A percentile compares a stretch with the other conserved stretches of the same genome.
These are phyloP conservation scores for Adela reaumurella DNA, from an alignment of 2,888 invertebrate species.

Conservation along the genomic window DNA sequence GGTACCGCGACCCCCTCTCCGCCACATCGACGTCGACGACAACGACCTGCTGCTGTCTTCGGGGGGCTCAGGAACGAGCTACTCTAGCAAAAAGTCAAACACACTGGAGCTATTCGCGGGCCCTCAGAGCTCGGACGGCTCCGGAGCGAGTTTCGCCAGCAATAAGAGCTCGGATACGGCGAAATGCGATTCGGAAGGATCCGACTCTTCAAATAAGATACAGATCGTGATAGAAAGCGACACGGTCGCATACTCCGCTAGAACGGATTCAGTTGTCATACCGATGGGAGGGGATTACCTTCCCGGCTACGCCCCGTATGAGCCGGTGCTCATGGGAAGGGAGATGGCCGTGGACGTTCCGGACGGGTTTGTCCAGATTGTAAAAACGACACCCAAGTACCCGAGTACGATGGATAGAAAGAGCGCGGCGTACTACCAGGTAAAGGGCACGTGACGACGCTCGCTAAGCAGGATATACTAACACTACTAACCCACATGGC, in stretches of 20 bases:
- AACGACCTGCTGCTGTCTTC: conserved; percentile 43
- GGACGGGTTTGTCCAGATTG: conserved; percentile 79
- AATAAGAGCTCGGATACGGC: conserved; percentile 40
- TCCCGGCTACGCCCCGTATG: conserved; percentile 42
- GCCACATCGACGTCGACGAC: conserved; percentile 39
- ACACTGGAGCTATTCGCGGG: conserved; percentile 38
- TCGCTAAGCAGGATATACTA: not conserved
- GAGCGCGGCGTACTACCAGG: conserved; percentile 40
- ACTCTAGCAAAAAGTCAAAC: conserved; percentile 42
- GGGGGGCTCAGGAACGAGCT: conserved; percentile 43
- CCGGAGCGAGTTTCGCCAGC: conserved; percentile 39
- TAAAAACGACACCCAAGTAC: conserved; percentile 70
- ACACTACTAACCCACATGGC: not conserved
- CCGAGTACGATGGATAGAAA: conserved; percentile 58
- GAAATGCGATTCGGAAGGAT: conserved; percentile 39
- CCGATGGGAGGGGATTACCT: conserved; percentile 22
- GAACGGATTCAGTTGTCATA: not conserved
- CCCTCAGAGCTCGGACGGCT: conserved; percentile 41
- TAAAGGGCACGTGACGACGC: conserved; percentile 31
- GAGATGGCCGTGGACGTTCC: conserved; percentile 87
- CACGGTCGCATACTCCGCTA: conserved; percentile 43
- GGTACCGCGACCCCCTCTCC: conserved; percentile 27
- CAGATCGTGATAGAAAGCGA: conserved; percentile 38
- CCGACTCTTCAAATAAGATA: conserved; percentile 29
- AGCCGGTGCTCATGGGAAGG: conserved; percentile 46